Evolutionary conservation across 1,140 invertebrate species (phyloP), one percentile per base, ranked within the genome.

Genomic region (Harlomillsia oculata): DNA sequence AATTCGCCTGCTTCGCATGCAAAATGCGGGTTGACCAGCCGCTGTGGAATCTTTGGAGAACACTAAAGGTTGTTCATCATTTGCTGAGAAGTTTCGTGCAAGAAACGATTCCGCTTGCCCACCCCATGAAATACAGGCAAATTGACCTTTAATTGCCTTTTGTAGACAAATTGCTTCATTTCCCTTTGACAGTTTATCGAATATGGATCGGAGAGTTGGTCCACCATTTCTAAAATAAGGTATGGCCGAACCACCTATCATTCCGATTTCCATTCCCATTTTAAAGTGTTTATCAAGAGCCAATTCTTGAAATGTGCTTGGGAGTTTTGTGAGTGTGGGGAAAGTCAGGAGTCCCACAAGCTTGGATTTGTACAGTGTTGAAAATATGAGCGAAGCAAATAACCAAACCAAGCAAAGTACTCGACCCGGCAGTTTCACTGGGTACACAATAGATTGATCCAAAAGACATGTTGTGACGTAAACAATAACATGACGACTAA

Each of bases 281-380:
- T 20, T 16, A 34, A 44, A 54, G 34, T 53, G 11, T 0, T 5
- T 30, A 18, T 43, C 25, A 1, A 16, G 14, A 2, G 21, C 28
- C 18, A 56, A 32, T 23, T 56, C 44, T 18, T 34, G 18, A 39
- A 56, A 56, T 11, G 44, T 56, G 11, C 13, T 46, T 14, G 53
- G 53, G 8, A 48, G 23, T 23, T 25, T 23, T 23, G 46, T n/a
- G 5, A 39, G 23, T 18, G 28, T 4, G 8, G 53, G 53, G 16
- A 56, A 56, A 4, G 53, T 48, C 53, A 56, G 46, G 3, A 56
- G 26, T 0, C 25, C 20, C 2, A 49, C 45, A 9, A 48, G 14
- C 21, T 48, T 48, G 21, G 53, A 54, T 11, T 43, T 20, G 30
- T 54, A 54, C 1, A 37, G 6, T 9, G 53, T 54, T 21, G 53